phyloP scores from a whole-genome alignment of 1,140 invertebrate genomes.

The Gonioctena quinquepunctata region DNA sequence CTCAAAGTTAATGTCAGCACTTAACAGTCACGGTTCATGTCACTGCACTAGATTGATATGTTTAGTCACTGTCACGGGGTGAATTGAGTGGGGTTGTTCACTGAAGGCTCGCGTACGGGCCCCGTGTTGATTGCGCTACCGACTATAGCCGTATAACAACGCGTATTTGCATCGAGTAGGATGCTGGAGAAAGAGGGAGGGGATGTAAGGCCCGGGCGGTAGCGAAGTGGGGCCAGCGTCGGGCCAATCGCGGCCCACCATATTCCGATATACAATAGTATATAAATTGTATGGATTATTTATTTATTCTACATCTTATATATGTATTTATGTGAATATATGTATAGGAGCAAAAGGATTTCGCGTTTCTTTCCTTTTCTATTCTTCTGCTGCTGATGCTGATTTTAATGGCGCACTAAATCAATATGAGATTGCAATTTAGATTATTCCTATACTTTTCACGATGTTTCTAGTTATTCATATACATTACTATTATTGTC shows the following conservation, averaged over 20 bases:
- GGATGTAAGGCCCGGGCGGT: conserved; percentile 46
- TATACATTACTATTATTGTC: conserved; percentile 4
- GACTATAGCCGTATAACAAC: conserved; percentile 49
- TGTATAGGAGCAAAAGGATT: conserved; percentile 54
- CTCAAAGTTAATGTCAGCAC: no score
- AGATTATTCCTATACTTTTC: conserved; percentile 29
- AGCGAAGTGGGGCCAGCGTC: conserved; percentile 41
- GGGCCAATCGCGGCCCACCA: conserved; percentile 42
- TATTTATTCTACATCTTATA: conserved; percentile 57
- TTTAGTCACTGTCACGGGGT: conserved; percentile 31
- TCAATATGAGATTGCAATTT: conserved; percentile 39
- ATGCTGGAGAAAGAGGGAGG: conserved; percentile 41
- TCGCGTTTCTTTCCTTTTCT: conserved; percentile 38
- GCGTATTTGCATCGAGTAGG: conserved; percentile 47
- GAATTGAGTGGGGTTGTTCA: neutral
- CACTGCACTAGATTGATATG: conserved; percentile 10
- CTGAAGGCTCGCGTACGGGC: conserved; percentile 10
- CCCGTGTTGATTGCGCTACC: conserved; percentile 41
- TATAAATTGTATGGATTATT: conserved; percentile 59
- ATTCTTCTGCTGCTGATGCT: conserved; percentile 26
- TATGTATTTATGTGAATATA: conserved; percentile 56
- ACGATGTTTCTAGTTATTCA: neutral
- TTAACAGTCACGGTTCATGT: conserved; percentile 25
- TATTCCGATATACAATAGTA: conserved; percentile 56
- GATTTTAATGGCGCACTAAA: conserved; percentile 43